Evolutionary conservation across 2,113 vertebrate genomes (phyloP), one percentile per base, ranked within the genome.

Genomic region (Siphamia tubifer): DNA sequence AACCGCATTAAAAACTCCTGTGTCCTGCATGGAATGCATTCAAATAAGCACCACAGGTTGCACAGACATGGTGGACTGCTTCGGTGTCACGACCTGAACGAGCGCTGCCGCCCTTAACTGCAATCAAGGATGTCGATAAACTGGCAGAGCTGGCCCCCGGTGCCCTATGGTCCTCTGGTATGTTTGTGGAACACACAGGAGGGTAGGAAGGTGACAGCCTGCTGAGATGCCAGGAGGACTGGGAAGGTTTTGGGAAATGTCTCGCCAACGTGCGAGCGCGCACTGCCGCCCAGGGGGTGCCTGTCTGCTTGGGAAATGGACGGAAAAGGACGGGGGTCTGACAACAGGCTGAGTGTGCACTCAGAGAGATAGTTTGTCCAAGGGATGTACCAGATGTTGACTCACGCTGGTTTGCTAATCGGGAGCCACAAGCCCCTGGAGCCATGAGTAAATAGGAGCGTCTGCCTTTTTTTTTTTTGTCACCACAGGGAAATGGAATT

Each of bases 331-430:
- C 39, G 38, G 72, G 57, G 60, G 73, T 79, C 56, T 73, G 83
- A 88, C 84, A 90, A 87, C 81, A 73, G 80, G 54, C 73, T 13
- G 68, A 86, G 82, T 89, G 85, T 85, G 76, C 68, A 36, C 79
- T 78, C n/a, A 56, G 81, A 67, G 81, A 75, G 85, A 82, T 83
- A 77, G 81, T 84, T 89, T 88, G 88, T 85, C 82, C 66, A 83
- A 67, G 74, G 74, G 83, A 88, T 87, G 87, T 90, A 87, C 77
- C 79, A 74, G 76, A 84, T 93, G 87, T 93, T 93, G 88, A 91
- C 90, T 91, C 85, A 80, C 86, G 67, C 81, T 90, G 82, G 86
- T 91, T 87, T 89, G 87, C 87, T 91, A 92, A 92, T 92, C 85
- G 82, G 68, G 68, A 88, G 86, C 84, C 84, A 71, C 87, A 87